Evolutionary conservation across 1,140 invertebrate genomes (phyloP).

Genomic region (Drosophila athabasca): DNA sequence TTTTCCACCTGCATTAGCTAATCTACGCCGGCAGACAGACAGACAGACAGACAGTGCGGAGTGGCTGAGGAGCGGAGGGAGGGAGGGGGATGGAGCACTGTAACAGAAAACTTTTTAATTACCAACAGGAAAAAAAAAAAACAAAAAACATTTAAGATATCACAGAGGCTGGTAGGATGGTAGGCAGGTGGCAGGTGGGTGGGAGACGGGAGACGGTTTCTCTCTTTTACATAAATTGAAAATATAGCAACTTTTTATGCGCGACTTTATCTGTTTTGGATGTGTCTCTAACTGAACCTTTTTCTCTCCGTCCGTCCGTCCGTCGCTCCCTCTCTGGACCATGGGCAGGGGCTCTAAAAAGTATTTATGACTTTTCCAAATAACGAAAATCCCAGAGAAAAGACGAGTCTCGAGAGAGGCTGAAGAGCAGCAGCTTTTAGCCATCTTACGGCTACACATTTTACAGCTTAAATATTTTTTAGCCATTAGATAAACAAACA

Average conservation of each 20-base stretch:
- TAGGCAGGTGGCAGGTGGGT: background rate
- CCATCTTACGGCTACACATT: conserved; percentile 60
- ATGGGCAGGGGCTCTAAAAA: conserved; percentile 20
- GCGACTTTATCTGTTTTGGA: conserved; percentile 36
- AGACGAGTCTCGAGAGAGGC: too few relatives aligned
- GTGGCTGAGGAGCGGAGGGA: too few relatives aligned
- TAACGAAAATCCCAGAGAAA: conserved; percentile 11
- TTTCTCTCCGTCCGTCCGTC: background rate
- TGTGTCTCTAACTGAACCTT: conserved; percentile 25
- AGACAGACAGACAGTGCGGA: too few relatives aligned
- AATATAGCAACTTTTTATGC: conserved; percentile 66
- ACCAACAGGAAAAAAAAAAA: conserved; percentile 48
- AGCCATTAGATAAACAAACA: conserved; percentile 82
- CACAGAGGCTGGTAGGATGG: conserved; percentile 6
- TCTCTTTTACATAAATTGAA: conserved; percentile 70
- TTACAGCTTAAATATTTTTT: conserved; percentile 81
- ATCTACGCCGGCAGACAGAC: conserved; percentile 53
- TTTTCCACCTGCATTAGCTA: conserved; percentile 65
- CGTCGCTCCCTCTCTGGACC: conserved; percentile 7
- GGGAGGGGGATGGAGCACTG: conserved; percentile 7
- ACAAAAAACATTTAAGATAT: conserved; percentile 47
- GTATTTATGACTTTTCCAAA: conserved; percentile 76
- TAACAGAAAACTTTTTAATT: conserved; percentile 59
- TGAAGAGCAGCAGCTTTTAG: conserved; percentile 60
- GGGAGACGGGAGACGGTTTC: background rate